These are phyloP conservation scores for Limnephilus rhombicus DNA, from an alignment of 2,888 invertebrate species.

Conservation along the genomic window DNA sequence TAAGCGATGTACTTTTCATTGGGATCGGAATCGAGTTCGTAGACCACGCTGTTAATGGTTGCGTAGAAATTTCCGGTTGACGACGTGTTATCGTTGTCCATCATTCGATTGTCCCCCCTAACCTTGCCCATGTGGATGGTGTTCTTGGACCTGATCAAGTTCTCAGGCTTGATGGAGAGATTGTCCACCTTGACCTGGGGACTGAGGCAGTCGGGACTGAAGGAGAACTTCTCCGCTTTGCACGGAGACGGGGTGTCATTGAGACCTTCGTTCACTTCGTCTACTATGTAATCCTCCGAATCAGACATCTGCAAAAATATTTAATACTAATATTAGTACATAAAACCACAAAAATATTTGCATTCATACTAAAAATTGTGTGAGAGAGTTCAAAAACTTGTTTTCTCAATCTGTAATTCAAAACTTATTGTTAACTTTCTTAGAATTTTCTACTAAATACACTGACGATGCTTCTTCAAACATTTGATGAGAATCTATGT, in stretches of 20 bases:
- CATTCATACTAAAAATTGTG: neutral
- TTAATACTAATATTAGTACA: neutral
- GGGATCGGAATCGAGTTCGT: slow-evolving; percentile 53
- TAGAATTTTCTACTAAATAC: neutral
- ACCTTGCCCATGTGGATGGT: slow-evolving; percentile 26
- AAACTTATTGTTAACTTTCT: neutral
- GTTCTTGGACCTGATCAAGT: slow-evolving; percentile 23
- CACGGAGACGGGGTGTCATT: slow-evolving; percentile 47
- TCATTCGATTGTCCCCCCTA: slow-evolving; percentile 53
- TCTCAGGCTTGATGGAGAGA: slow-evolving; percentile 27
- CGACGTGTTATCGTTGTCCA: slow-evolving; percentile 63
- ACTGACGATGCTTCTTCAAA: neutral
- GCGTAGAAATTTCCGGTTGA: slow-evolving; percentile 33
- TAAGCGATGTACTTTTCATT: slow-evolving; percentile 46
- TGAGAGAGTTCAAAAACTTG: neutral
- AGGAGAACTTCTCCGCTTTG: slow-evolving; percentile 53
- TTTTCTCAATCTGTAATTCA: neutral
- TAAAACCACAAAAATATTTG: neutral
- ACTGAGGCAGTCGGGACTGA: slow-evolving; percentile 37
- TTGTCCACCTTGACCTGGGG: slow-evolving; percentile 23
- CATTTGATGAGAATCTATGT: neutral
- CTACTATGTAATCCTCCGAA: slow-evolving; percentile 54
- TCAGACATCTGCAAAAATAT: slow-evolving; percentile 54
- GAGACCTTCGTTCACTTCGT: slow-evolving; percentile 52
- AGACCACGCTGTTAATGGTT: slow-evolving; percentile 54